Evolutionary conservation across 2,797 vertebrate species (phyloP).

Genomic region (Rousettus madagascariensis): DNA sequence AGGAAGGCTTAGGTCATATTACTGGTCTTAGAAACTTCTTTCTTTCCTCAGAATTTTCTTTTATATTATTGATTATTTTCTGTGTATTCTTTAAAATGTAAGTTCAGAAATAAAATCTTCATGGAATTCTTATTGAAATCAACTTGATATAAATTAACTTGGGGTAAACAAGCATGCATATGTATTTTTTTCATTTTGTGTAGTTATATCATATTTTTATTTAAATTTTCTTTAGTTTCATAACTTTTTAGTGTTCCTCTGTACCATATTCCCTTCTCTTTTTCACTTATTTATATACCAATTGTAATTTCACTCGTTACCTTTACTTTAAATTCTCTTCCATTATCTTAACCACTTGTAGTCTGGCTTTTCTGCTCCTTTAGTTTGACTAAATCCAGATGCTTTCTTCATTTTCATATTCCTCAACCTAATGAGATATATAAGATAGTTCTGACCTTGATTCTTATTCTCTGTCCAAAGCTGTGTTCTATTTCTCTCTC

Average conservation of each 20-base stretch:
- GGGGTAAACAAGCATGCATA: background rate
- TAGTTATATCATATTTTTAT: background rate
- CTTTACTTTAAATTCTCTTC: background rate
- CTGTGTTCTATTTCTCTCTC: background rate
- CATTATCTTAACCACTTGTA: background rate
- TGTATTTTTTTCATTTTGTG: background rate
- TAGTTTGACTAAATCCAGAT: background rate
- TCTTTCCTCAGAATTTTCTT: constrained; percentile 7
- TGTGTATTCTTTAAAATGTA: background rate
- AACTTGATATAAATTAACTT: background rate
- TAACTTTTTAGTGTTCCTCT: background rate
- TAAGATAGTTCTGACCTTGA: background rate
- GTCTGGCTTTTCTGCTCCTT: background rate
- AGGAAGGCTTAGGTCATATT: background rate
- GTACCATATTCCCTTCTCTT: background rate
- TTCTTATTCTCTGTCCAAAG: background rate
- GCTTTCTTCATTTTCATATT: background rate
- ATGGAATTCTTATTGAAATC: background rate
- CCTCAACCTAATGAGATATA: background rate
- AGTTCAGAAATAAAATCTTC: background rate
- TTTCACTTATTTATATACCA: background rate
- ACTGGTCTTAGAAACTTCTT: background rate
- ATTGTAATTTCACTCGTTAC: background rate
- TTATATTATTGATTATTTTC: background rate
- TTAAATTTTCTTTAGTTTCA: background rate